Conservation (phyloP, 2,797 vertebrate genomes). For the Cirrhinus molitorella region DNA sequence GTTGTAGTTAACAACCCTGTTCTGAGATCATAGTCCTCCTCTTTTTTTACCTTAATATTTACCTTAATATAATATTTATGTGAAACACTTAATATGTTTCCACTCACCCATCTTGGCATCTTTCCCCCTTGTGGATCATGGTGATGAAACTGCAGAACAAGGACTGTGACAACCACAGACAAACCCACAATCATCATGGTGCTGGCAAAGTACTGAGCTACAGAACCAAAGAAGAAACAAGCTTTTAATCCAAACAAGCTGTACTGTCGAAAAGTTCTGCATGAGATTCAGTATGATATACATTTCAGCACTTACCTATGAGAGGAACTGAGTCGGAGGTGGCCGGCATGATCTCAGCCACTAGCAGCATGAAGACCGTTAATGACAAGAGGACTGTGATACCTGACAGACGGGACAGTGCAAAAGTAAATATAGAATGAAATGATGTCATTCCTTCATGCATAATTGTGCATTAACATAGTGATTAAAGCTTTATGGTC, state of each 20-base stretch:
- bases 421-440: slow-evolving; percentile 35
- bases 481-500: background rate
- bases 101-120: slow-evolving; percentile 91
- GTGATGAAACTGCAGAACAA: slow-evolving; percentile 92
- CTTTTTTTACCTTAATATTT: background rate
- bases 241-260: background rate
- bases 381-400: slow-evolving; percentile 93
- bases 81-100: background rate
- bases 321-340: slow-evolving; percentile 93
- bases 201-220: slow-evolving; percentile 93
- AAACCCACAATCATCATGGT: slow-evolving; percentile 94
- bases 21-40: background rate
- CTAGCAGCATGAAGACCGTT: slow-evolving; percentile 92
- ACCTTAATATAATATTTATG: background rate
- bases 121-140: slow-evolving; percentile 91
- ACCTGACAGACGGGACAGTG: slow-evolving; percentile 74
- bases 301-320: slow-evolving; percentile 78
- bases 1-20: background rate
- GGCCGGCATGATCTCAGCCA: slow-evolving; percentile 94
- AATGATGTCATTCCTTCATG: background rate
- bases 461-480: background rate
- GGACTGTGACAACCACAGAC: slow-evolving; percentile 90
- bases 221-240: slow-evolving; percentile 34
- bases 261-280: background rate
- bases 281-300: background rate